A percentile compares a stretch with the other conserved stretches of the same genome.
Evolutionary conservation across 2,113 vertebrate species (phyloP).

Genomic region (Pholis gunnellus): DNA sequence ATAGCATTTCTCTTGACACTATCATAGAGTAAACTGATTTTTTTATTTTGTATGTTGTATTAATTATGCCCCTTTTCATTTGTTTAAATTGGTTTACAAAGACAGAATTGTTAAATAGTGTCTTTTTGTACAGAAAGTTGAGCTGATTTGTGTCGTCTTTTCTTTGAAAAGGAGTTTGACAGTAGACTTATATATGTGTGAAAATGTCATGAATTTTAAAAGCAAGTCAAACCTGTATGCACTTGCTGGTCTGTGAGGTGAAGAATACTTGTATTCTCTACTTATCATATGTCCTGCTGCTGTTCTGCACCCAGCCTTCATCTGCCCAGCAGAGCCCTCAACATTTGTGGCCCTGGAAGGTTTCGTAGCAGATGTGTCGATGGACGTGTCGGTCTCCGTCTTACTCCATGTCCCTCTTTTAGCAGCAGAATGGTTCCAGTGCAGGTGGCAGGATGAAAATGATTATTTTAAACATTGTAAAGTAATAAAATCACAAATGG

Average conservation of each 20-base stretch:
- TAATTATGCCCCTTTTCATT: slow-evolving; percentile 38
- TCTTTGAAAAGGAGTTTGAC: slow-evolving; percentile 73
- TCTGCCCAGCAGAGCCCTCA: not conserved
- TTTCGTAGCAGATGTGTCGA: slow-evolving; percentile 9
- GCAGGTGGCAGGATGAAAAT: slow-evolving; percentile 3
- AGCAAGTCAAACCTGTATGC: slow-evolving; percentile 22
- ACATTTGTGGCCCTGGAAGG: not conserved
- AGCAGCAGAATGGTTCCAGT: not conserved
- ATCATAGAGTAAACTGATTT: slow-evolving; percentile 58
- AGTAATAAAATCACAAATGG: slow-evolving; percentile 29
- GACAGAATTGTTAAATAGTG: slow-evolving; percentile 56
- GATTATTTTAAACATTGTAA: slow-evolving; percentile 13
- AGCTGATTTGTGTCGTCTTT: slow-evolving; percentile 70
- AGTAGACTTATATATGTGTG: slow-evolving; percentile 68
- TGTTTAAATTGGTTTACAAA: slow-evolving; percentile 57
- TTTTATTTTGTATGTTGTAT: slow-evolving; percentile 64
- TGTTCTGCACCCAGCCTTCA: slow-evolving; percentile 21
- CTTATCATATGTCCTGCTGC: slow-evolving; percentile 24
- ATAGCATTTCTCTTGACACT: slow-evolving; percentile 58
- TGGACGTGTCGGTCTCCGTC: not conserved
- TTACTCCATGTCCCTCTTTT: not conserved
- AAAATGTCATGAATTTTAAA: slow-evolving; percentile 45
- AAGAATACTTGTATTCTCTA: slow-evolving; percentile 11
- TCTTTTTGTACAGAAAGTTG: slow-evolving; percentile 64
- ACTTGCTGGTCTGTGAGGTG: slow-evolving; percentile 40